Evolutionary conservation across 2,113 vertebrate species (phyloP).

Genomic region (Lycaon pictus): DNA sequence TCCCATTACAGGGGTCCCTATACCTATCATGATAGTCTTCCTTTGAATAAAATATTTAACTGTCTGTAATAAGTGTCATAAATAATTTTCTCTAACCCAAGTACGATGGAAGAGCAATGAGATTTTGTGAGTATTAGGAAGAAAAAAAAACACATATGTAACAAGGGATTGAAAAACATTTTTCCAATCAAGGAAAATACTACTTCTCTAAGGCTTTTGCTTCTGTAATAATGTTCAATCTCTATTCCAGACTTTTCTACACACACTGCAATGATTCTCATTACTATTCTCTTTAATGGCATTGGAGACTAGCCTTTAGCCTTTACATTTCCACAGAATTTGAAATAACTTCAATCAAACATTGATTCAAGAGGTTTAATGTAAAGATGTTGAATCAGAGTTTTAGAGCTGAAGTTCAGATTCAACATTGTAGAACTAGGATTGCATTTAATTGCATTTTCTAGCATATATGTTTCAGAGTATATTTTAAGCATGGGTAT

Average conservation of each 20-base stretch:
- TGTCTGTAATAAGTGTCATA: not conserved
- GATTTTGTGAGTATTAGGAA: not conserved
- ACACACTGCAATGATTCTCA: not conserved
- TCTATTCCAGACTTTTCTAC: not conserved
- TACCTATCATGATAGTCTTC: not conserved
- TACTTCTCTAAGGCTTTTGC: not conserved
- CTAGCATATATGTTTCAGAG: not conserved
- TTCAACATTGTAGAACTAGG: not conserved
- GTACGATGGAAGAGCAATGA: not conserved
- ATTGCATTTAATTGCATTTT: constrained; percentile 4
- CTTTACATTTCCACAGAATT: not conserved
- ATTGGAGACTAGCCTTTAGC: not conserved
- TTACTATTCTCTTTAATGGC: not conserved
- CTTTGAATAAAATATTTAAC: not conserved
- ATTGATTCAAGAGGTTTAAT: not conserved
- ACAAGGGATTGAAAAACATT: not conserved
- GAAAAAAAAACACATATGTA: not conserved
- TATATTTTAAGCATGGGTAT: not conserved
- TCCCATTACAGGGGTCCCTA: not conserved
- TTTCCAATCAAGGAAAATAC: not conserved
- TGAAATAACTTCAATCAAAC: constrained; percentile 26
- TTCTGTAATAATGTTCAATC: not conserved
- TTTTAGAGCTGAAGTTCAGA: constrained; percentile 36
- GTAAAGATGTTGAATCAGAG: not conserved
- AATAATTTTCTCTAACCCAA: not conserved